These are phyloP conservation scores for Formicarius rufipectus DNA, from an alignment of 2,113 vertebrate genomes.

Conservation along the genomic window DNA sequence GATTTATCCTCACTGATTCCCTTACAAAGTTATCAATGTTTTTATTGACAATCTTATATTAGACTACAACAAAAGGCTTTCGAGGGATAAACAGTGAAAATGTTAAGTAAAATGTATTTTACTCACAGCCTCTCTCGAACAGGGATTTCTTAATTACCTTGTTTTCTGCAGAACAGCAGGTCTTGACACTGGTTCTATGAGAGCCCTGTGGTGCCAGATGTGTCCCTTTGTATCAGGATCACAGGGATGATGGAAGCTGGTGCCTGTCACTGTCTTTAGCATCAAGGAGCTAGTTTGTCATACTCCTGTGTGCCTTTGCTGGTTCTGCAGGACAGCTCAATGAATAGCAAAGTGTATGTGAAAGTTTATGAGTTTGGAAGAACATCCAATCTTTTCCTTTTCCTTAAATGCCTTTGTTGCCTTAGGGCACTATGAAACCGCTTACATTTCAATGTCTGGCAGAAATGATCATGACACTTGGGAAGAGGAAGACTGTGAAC, in stretches of 20 bases:
- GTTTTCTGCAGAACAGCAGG: neutral
- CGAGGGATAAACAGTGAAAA: neutral
- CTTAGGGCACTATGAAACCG: neutral
- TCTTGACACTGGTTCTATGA: neutral
- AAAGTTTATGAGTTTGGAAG: neutral
- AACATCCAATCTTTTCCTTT: neutral
- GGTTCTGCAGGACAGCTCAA: neutral
- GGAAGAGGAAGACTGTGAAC: neutral
- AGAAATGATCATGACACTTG: neutral
- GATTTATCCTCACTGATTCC: neutral
- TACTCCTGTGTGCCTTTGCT: neutral
- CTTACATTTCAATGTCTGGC: neutral
- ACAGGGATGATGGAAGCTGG: neutral
- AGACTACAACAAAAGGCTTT: neutral
- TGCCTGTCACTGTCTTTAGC: neutral
- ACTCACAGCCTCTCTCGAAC: neutral
- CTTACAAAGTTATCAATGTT: neutral
- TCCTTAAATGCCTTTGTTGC: neutral
- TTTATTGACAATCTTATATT: neutral
- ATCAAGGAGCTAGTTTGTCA: neutral
- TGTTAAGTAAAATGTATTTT: neutral
- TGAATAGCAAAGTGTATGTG: neutral
- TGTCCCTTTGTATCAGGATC: neutral
- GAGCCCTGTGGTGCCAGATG: fast-evolving
- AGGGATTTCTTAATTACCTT: neutral